Conservation (phyloP, 1,140 invertebrate genomes). For the Physella acuta region DNA sequence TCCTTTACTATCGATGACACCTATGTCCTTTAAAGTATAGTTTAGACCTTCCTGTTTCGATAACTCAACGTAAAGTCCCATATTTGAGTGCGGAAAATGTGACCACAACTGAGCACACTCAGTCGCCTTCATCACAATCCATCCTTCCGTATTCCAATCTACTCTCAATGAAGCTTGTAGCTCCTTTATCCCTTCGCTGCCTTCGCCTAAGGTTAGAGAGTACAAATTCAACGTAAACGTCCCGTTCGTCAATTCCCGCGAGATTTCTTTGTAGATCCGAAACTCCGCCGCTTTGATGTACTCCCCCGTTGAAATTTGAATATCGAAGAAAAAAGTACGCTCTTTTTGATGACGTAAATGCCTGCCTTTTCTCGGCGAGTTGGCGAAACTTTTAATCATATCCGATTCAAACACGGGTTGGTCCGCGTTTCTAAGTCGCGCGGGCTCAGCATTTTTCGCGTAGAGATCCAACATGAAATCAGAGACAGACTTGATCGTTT, state of each 20-base stretch:
- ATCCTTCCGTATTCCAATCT: not conserved
- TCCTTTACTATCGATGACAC: not conserved
- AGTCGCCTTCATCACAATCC: not conserved
- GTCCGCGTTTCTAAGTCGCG: not conserved
- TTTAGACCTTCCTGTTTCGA: not conserved
- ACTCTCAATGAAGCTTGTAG: not conserved
- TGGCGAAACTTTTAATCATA: not conserved
- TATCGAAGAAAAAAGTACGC: not conserved
- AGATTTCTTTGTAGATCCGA: not conserved
- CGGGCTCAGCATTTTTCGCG: not conserved
- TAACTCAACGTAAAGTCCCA: not conserved
- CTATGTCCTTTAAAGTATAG: not conserved
- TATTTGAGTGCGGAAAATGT: not conserved
- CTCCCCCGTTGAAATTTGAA: not conserved
- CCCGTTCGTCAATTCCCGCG: too few species aligned
- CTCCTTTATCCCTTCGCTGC: not conserved
- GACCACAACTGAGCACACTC: not conserved
- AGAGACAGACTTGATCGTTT: not conserved
- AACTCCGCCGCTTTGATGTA: not conserved
- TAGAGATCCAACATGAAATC: not conserved
- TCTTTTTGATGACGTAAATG: not conserved
- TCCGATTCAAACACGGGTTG: not conserved
- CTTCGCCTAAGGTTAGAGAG: not conserved
- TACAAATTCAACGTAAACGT: not conserved
- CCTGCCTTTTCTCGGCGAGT: not conserved